Evolutionary conservation across 92 coral and sea anemone species (phyloP), one percentile per base, ranked within the genome.

Genomic region (Blastomussa wellsi): DNA sequence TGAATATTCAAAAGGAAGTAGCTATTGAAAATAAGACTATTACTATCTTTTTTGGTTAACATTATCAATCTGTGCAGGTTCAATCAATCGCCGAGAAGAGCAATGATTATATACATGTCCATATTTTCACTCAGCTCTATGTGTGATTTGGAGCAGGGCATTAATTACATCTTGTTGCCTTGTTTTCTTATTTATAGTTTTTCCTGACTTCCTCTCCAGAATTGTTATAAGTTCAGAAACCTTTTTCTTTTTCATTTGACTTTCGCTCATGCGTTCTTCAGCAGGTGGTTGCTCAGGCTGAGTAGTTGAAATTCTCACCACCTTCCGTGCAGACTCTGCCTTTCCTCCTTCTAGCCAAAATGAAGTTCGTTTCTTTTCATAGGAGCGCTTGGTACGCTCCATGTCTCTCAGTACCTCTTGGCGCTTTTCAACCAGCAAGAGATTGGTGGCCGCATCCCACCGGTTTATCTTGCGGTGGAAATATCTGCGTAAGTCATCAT

Each of bases 371-470:
- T n/a, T 76, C 49, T 76, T 76, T 3, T 51, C 80, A 76, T 76
- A 76, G 7, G 20, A 8, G 15, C 67, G 80, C 38, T 76, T 76
- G 0, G 6, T 2, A 7, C 65, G 3, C 38, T 76, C 22, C 65
- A 26, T 29, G n/a, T 17, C 80, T 0, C 26, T 17, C 6, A 83
- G 80, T 2, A 12, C 6, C 0, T 83, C 80, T 74, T 73, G 80
- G 16, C 87, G 5, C 55, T 83, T 83, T 74, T 83, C 80, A 2
- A 39, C 74, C 11, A 83, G 39, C 2, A 83, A 73, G 2, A 83
- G 32, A 55, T 73, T 83, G 8, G 80, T 53, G 53, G 80, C 80
- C 2, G 80, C 87, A 83, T 83, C 87, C 87, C 79, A 83, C 15
- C 80, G 77, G 20, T 83, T 83, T 7, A 55, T 83, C 28, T 83